Evolutionary conservation across 2,888 invertebrate genomes (phyloP), one percentile per base, ranked within the genome.

Genomic region (Parnassius orleans): DNA sequence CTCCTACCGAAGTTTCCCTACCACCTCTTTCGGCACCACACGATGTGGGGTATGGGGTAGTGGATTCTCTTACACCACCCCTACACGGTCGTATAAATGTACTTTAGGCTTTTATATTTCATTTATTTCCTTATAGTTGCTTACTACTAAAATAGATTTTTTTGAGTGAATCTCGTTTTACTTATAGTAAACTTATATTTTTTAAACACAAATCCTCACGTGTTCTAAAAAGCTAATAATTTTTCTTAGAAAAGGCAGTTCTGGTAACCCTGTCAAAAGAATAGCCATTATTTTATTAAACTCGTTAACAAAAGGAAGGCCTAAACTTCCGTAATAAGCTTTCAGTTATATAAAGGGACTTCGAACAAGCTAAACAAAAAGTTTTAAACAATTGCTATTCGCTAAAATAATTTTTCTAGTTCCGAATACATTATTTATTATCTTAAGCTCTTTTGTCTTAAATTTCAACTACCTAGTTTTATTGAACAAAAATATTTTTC

Each of bases 341-440:
- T 12, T n/a, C 11, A 47, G 12, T 5, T 47, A 48, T 14, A 47
- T 48, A n/a, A 15, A 10, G 46, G n/a, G n/a, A n/a, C 46, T 46
- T 48, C 14, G 14, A 48, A 48, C 48, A 48, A 48, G n/a, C 7
- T 9, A 2, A 14, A 14, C 48, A 48, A 14, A 48, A 48, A 7
- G 9, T 14, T 9, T 54, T 54, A 15, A 54, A 54, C 53, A 54
- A 54, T 15, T 10, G 14, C 54, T 3, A 43, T 54, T 54, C 15
- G 5, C 44, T 54, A 54, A 44, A 44, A 9, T 1, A 43, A 19
- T 15, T 15, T 43, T 48, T 10, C 43, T 48, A 46, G 43, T 14
- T 48, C 7, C 12, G 2, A 14, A 5, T 48, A 48, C 15, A 14
- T 15, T 47, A 3, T 47, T 47, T 47, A 48, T 14, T 48, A 15